phyloP scores from a whole-genome alignment of 2,113 vertebrate genomes.

The Anthoscopus minutus region DNA sequence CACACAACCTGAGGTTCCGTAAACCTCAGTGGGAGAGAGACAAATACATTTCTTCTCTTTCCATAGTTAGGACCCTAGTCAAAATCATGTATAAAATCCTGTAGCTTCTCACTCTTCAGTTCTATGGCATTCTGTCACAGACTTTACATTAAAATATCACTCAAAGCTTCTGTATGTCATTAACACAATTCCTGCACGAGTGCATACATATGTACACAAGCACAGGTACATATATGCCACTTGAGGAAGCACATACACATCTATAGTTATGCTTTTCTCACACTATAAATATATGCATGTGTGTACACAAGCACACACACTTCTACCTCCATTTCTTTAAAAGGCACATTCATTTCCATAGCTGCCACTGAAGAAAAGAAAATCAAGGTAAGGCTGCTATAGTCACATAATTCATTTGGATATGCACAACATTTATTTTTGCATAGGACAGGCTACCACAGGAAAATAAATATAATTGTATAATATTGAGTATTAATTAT shows the following conservation, averaged over 20 bases:
- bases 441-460: not conserved
- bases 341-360: not conserved
- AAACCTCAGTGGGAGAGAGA: not conserved
- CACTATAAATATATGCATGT: not conserved
- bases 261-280: not conserved
- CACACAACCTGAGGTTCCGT: not conserved
- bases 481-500: constrained; percentile 25
- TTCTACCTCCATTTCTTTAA: not conserved
- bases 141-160: not conserved
- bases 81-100: not conserved
- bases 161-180: not conserved
- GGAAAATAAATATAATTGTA: constrained; percentile 1
- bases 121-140: not conserved
- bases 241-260: not conserved
- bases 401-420: not conserved
- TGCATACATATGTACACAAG: not conserved
- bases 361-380: not conserved
- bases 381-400: not conserved
- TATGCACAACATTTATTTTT: not conserved
- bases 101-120: not conserved
- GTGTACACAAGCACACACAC: not conserved
- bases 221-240: not conserved
- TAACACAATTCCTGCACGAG: not conserved
- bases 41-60: not conserved
- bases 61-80: not conserved